Base-by-base conservation (phyloP, 2,888 invertebrate genomes). In the Colostygia pectinataria region DNA sequence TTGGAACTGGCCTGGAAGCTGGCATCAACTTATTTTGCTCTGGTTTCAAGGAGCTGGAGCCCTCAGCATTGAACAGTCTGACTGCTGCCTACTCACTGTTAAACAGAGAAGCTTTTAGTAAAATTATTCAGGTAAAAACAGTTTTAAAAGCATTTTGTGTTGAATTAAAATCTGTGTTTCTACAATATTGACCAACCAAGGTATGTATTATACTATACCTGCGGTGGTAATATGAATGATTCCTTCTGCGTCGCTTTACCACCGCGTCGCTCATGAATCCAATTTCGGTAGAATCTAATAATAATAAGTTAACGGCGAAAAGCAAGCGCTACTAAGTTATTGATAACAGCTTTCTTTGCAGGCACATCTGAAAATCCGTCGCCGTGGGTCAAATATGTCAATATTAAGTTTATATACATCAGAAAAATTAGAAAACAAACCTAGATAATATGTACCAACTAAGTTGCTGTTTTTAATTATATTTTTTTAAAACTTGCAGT, bases 1-100 rank as follows among this genome's bases (percentile, higher is more conserved):
- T 97, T 83, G 99, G 98, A 0, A 97, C 97, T 42, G 95, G 97
- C 0, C 80, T 99, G 1, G 98, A 99, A 79, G 88, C 96, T 25
- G 98, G 97, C 0, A 93, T 97, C 59, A 94, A 96, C 77, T 83
- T 99, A 36, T 96, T 98, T 73, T 93, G 93, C 53, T 95, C 93
- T 47, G 96, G 97, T 0, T 79, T 93, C 41, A 84, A 91, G 37
- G 91, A 92, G 53, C 90, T 98, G 10, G 94, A 97, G 74, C 81
- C 89, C 2, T 92, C 92, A 31, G 91, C 94, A 1, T 74, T 92
- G 24, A 92, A 92, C 53, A 90, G 95, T 61, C 83, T 98, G 18
- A 90, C 92, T 9, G 92, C 95, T 6, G 95, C 95, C 0, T 98
- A 98, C 77, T 91, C 92, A 24, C 88, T 98, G 57, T 84, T 98